Evolutionary conservation across 1,140 invertebrate genomes (phyloP).

Genomic region (Cydia fagiglandana): DNA sequence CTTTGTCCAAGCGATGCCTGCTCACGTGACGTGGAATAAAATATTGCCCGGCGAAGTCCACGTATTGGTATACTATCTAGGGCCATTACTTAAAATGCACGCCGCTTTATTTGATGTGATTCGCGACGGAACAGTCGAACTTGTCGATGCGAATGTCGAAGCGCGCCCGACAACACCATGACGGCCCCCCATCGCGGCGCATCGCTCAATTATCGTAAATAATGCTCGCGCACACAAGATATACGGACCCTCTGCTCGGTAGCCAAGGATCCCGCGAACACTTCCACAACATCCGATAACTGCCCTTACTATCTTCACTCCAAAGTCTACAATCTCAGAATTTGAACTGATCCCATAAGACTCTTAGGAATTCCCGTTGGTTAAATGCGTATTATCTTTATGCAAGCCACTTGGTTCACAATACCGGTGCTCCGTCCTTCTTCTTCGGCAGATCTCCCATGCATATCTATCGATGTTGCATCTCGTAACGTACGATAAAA

Average conservation of each 20-base stretch:
- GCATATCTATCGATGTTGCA: constrained; percentile 66
- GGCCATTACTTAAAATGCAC: constrained; percentile 78
- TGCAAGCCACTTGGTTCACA: constrained; percentile 75
- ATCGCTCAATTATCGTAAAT: constrained; percentile 80
- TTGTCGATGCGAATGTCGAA: constrained; percentile 76
- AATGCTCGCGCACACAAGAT: constrained; percentile 78
- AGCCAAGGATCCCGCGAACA: constrained; percentile 65
- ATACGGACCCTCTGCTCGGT: constrained; percentile 69
- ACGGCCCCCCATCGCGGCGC: constrained; percentile 76
- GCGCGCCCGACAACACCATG: constrained; percentile 72
- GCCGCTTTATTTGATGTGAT: constrained; percentile 78
- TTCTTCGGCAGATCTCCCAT: constrained; percentile 62
- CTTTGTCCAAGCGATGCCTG: constrained; percentile 60
- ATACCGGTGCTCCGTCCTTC: constrained; percentile 64
- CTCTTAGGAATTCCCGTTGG: constrained; percentile 50
- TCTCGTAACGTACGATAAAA: constrained; percentile 54
- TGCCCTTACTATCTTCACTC: constrained; percentile 45
- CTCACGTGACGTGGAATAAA: constrained; percentile 71
- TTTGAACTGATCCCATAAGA: constrained; percentile 49
- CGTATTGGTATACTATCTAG: constrained; percentile 77
- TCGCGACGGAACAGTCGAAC: constrained; percentile 75
- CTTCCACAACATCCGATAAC: constrained; percentile 46
- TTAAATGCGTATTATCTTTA: constrained; percentile 78
- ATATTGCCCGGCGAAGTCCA: constrained; percentile 70
- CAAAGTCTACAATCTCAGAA: constrained; percentile 50